Percentiles rank a stretch among this genome's conserved stretches.
Evolutionary conservation across 2,888 invertebrate genomes (phyloP).

Genomic region (Cantharis nigra): DNA sequence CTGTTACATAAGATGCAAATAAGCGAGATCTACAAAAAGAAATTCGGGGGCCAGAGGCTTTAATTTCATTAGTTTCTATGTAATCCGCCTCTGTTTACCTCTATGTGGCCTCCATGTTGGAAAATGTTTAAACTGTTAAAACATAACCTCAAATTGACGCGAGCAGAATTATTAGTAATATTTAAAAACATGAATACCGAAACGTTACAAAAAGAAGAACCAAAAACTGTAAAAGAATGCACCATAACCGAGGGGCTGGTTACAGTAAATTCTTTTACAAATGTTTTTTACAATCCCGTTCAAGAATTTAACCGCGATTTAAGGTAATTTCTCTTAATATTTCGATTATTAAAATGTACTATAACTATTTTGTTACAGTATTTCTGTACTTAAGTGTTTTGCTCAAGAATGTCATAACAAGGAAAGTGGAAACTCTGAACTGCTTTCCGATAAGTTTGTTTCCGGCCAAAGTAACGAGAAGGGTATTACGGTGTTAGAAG

Average conservation of each 20-base stretch:
- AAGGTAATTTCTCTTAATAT: constrained; percentile 54
- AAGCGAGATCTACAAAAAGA: no score
- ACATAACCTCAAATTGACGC: neutral
- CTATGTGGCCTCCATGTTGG: neutral
- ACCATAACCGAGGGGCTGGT: constrained; percentile 78
- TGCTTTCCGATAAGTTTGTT: constrained; percentile 15
- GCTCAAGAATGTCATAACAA: constrained; percentile 31
- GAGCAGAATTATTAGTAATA: neutral
- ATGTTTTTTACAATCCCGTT: constrained; percentile 97
- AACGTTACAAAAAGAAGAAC: neutral
- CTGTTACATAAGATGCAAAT: no score
- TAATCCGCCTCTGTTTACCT: no score
- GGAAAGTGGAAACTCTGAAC: neutral
- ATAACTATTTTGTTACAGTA: constrained; percentile 57
- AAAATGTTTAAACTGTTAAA: neutral
- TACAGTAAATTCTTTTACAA: constrained; percentile 71
- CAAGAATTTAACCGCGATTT: constrained; percentile 98
- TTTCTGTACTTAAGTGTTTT: constrained; percentile 74
- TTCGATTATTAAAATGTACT: neutral
- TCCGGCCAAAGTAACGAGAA: constrained; percentile 52
- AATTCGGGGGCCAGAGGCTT: no score
- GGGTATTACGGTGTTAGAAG: constrained; percentile 82
- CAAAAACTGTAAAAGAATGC: constrained; percentile 30
- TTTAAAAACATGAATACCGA: neutral
- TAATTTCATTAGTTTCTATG: no score